Evolutionary conservation across 2,113 vertebrate species (phyloP).

Genomic region (Nothoprocta perdicaria): DNA sequence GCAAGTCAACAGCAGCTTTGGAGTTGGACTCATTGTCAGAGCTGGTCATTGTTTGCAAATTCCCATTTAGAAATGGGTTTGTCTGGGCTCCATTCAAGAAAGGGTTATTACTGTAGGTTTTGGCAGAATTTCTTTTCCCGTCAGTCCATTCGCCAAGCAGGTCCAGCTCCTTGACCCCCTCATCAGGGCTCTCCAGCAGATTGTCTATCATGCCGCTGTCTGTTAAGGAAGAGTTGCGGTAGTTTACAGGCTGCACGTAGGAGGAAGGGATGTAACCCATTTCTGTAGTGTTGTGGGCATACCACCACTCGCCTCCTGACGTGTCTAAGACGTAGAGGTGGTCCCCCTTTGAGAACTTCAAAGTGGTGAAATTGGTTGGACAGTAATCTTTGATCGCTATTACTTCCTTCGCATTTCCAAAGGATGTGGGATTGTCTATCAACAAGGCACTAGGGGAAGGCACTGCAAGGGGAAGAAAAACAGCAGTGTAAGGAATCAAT

Average conservation of each 20-base stretch:
- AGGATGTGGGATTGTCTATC: conserved; percentile 83
- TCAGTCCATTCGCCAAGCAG: conserved; percentile 83
- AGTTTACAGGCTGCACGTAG: conserved; percentile 88
- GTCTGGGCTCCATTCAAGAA: conserved; percentile 85
- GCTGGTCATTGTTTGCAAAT: conserved; percentile 55
- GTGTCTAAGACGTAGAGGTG: conserved; percentile 93
- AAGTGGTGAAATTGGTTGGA: conserved; percentile 93
- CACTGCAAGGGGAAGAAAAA: conserved; percentile 76
- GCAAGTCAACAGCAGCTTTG: conserved; percentile 76
- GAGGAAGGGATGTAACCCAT: conserved; percentile 98
- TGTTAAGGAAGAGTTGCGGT: conserved; percentile 86
- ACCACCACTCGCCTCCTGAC: conserved; percentile 96
- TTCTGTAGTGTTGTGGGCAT: conserved; percentile 96
- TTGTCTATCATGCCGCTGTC: conserved; percentile 94
- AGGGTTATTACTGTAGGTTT: conserved; percentile 84
- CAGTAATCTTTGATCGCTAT: conserved; percentile 96
- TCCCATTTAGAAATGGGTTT: conserved; percentile 90
- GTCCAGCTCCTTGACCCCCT: conserved; percentile 86
- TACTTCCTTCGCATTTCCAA: conserved; percentile 91
- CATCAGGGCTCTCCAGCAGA: conserved; percentile 84
- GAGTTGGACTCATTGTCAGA: conserved; percentile 72
- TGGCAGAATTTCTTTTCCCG: conserved; percentile 66
- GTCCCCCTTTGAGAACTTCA: conserved; percentile 96
- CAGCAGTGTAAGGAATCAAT: neutral
- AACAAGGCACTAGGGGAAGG: conserved; percentile 96